Evolutionary conservation across 2,888 invertebrate species (phyloP), one percentile per base, ranked within the genome.

Genomic region (Apamea epomidion): DNA sequence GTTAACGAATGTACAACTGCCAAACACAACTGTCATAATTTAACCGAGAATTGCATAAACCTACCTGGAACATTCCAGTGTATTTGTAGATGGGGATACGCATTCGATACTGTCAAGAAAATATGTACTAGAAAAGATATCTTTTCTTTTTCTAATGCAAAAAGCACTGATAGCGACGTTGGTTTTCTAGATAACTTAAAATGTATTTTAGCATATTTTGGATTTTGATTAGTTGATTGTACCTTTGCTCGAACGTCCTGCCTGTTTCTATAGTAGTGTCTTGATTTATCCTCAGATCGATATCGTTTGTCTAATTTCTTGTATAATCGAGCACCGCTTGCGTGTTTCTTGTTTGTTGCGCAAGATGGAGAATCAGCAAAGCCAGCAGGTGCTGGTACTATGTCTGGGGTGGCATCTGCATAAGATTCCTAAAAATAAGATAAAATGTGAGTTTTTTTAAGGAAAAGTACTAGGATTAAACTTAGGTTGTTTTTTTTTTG

Each of bases 361-460:
- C 97, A 97, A 42, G 95, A 96, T 10, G 99, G 99, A 0, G 98
- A 99, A 94, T 99, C 99, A 14, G 98, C 99, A 93, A 99, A 99
- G 68, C 98, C 98, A 29, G 98, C 99, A 3, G 99, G 99, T 0
- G 99, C 99, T 91, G 98, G 98, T 2, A 99, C 99, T 88, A 99
- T 99, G 91, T 98, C 98, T 58, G 97, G 97, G 12, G 96, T 95
- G 58, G 97, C 97, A 88, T 97, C 97, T 58, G 95, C 95, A 80
- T 95, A 97, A 0, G 97, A 97, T 86, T 97, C 97, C 97, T 97
- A 81, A 78, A 90, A 90, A 79, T 65, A 79, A 54, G 18, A 14
- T 1, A 25, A 2, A 62, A 16, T 45, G 45, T 64, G n/a, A 75
- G 62, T 37, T 21, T 37, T 12, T 37, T 25, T 0, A 65, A 65